Percentiles rank a stretch among this genome's conserved stretches.
These are phyloP conservation scores for Drosophila mimetica DNA, from an alignment of 2,888 invertebrate genomes.

Conservation along the genomic window DNA sequence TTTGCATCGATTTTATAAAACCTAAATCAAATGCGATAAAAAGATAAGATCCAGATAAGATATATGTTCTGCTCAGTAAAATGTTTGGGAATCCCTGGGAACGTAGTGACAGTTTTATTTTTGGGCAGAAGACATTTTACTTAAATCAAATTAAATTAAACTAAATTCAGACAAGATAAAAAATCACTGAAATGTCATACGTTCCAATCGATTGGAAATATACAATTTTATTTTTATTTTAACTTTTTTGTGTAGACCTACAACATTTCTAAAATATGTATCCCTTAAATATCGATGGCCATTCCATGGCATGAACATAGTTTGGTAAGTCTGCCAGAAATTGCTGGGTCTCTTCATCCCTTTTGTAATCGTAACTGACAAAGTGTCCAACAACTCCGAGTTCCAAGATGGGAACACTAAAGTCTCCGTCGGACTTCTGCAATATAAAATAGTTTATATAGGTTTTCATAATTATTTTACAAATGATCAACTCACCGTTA, in stretches of 20 bases:
- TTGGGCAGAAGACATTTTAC: no score
- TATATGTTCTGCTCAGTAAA: neutral
- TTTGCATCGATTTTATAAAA: slow-evolving; percentile 34
- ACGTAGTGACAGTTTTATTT: neutral
- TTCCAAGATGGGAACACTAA: slow-evolving; percentile 77
- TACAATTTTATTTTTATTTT: no score
- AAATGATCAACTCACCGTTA: slow-evolving; percentile 46
- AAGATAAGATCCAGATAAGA: neutral
- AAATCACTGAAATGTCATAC: no score
- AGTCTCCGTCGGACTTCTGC: slow-evolving; percentile 49
- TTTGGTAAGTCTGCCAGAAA: slow-evolving; percentile 85
- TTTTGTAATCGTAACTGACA: slow-evolving; percentile 84
- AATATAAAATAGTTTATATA: neutral
- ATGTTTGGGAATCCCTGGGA: neutral
- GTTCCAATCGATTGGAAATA: no score
- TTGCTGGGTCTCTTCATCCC: slow-evolving; percentile 83
- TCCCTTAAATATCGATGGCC: slow-evolving; percentile 85
- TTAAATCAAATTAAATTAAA: no score
- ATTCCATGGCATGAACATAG: slow-evolving; percentile 85
- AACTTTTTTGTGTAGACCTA: no score
- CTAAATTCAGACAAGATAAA: no score
- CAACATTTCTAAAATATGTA: slow-evolving; percentile 69
- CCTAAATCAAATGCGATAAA: slow-evolving; percentile 27
- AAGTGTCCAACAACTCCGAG: slow-evolving; percentile 85
- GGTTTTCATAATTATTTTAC: neutral